Conservation (phyloP, 2,113 vertebrate genomes). For the Lagopus muta region DNA sequence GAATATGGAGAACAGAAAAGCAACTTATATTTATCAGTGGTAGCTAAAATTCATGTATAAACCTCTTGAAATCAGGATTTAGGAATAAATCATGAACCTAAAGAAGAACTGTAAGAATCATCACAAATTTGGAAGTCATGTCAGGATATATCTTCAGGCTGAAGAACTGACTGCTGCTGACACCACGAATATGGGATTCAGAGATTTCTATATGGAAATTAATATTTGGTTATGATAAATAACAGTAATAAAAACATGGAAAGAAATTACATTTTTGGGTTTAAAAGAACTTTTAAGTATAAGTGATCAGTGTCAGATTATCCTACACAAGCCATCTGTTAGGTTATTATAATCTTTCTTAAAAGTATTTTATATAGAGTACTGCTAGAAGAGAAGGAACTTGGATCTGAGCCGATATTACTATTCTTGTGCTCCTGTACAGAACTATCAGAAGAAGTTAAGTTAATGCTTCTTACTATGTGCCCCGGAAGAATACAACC, state of each 20-base stretch:
- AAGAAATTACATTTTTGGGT: conserved; percentile 12
- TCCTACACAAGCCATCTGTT: conserved; percentile 67
- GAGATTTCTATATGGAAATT: not conserved
- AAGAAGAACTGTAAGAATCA: not conserved
- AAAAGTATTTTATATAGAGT: conserved; percentile 26
- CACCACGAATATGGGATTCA: not conserved
- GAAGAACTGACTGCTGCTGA: not conserved
- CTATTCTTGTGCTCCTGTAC: not conserved
- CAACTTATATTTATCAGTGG: not conserved
- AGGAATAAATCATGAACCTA: not conserved
- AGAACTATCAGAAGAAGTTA: conserved; percentile 11
- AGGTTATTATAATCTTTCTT: conserved; percentile 42
- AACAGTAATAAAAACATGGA: not conserved
- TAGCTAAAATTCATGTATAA: not conserved
- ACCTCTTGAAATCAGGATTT: not conserved
- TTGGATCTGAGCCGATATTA: conserved; percentile 19
- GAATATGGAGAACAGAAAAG: not conserved
- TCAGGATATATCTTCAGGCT: not conserved
- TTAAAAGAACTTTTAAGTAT: conserved; percentile 49
- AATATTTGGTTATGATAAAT: conserved; percentile 21
- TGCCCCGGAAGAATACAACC: not conserved
- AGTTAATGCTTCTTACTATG: not conserved
- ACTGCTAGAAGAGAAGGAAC: conserved; percentile 46
- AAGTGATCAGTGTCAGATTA: conserved; percentile 47
- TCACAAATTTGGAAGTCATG: not conserved